Conservation (phyloP, 2,888 invertebrate genomes). For the Muscina levida region DNA sequence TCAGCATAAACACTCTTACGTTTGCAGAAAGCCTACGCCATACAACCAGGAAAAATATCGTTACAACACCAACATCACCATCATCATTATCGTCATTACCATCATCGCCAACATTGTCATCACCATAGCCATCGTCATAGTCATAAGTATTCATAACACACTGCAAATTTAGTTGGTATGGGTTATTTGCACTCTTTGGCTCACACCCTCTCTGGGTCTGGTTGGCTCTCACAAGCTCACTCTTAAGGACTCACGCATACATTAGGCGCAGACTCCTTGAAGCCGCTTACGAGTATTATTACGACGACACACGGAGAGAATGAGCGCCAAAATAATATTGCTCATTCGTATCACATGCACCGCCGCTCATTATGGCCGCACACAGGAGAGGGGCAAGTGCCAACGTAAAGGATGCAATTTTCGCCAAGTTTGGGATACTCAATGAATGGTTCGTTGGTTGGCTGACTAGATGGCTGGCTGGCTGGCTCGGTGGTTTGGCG, state of each 20-base stretch:
- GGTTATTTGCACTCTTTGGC: background rate
- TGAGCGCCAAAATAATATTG: conserved; percentile 56
- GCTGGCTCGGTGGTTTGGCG: background rate
- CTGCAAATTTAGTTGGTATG: conserved; percentile 30
- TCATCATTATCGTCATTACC: background rate
- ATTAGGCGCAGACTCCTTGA: conserved; percentile 52
- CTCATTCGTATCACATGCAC: conserved; percentile 48
- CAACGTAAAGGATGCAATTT: conserved; percentile 25
- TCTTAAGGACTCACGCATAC: conserved; percentile 11
- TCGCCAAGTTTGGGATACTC: conserved; percentile 61
- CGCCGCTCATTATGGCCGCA: background rate
- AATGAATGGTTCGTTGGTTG: conserved; percentile 55
- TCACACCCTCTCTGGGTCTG: conserved; percentile 15
- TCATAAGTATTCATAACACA: conserved; percentile 20
- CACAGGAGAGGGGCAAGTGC: background rate
- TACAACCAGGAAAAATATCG: background rate
- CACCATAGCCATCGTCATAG: background rate
- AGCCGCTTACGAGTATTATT: conserved; percentile 37
- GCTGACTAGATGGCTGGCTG: background rate
- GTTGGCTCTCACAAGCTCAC: background rate
- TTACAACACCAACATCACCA: background rate
- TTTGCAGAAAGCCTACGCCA: conserved; percentile 1
- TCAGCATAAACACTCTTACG: background rate
- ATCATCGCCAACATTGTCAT: background rate
- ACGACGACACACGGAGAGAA: conserved; percentile 31